These are phyloP conservation scores for Heliconius ethilla DNA, from an alignment of 2,888 invertebrate species.

Conservation along the genomic window DNA sequence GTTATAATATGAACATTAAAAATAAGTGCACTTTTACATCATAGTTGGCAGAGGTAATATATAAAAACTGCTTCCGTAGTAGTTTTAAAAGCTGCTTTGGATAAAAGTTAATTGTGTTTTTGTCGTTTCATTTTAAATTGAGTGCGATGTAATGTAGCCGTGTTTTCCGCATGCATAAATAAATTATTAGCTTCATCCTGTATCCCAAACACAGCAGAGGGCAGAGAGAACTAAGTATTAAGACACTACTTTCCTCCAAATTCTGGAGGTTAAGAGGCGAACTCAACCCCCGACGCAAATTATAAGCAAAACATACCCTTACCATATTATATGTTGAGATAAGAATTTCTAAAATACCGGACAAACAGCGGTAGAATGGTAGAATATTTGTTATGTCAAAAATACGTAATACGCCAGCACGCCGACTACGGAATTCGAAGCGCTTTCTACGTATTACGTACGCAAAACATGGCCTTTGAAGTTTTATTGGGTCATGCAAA, in stretches of 20 bases:
- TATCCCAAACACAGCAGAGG: too few species aligned
- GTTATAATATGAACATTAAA: conserved; percentile 31
- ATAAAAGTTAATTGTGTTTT: conserved; percentile 24
- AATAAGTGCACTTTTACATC: conserved; percentile 30
- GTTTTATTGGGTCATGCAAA: conserved; percentile 33
- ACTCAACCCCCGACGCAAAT: neutral
- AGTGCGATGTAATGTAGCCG: conserved; percentile 1
- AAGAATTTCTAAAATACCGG: conserved; percentile 13
- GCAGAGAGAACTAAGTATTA: too few species aligned
- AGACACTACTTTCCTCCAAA: too few species aligned
- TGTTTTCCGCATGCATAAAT: too few species aligned
- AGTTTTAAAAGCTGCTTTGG: conserved; percentile 21
- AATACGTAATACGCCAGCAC: conserved; percentile 29
- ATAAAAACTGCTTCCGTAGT: conserved; percentile 23
- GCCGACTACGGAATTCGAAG: conserved; percentile 25
- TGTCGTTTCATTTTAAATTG: conserved; percentile 8
- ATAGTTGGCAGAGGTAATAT: conserved; percentile 23
- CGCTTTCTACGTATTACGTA: conserved; percentile 25
- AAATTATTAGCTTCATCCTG: neutral
- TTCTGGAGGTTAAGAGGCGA: too few species aligned
- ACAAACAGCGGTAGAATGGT: conserved; percentile 11
- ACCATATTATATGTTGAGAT: neutral
- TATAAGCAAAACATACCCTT: neutral
- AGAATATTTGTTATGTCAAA: conserved; percentile 23
- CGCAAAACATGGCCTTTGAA: conserved; percentile 34